Evolutionary conservation across 1,140 invertebrate species (phyloP), one percentile per base, ranked within the genome.

Genomic region (Melanaphis sacchari): DNA sequence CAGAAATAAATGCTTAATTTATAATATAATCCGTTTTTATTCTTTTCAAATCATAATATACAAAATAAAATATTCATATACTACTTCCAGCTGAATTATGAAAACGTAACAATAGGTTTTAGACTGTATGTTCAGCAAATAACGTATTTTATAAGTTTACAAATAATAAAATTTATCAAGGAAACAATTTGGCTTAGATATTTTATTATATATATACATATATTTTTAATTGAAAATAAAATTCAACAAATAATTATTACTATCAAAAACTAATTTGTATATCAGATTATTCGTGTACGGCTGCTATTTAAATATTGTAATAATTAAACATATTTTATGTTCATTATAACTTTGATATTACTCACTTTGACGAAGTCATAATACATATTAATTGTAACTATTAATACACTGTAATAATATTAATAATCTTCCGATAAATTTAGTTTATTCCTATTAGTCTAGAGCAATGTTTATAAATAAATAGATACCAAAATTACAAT

Each of bases 261-360:
- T 4, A 66, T n/a, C 31, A 66, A 66, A 66, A 66, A 66, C 11
- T 66, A 66, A 66, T 66, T 66, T 66, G 4, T 66, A 66, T n/a
- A 66, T 66, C 59, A 66, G 31, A 66, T 66, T 66, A 66, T 31
- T 66, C 59, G 59, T 66, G 31, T 18, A n/a, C 15, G 31, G 59
- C 59, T 66, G 31, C 31, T 66, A 15, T 18, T 31, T 18, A 66
- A 66, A 66, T 49, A 49, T 66, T n/a, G 59, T 66, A n/a, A 66
- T 66, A 66, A 66, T 66, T 66, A 66, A n/a, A 66, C 59, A 66
- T 66, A 66, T 66, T 66, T 66, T 66, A 66, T 66, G 59, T 66
- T 66, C 59, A 66, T 66, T 66, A 66, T n/a, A 66, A 66, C 59
- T 66, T 66, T 18, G n/a, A n/a, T 66, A 66, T 66, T 66, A n/a